Conservation (phyloP, 2,113 vertebrate genomes). For the Sminthopsis crassicaudata region DNA sequence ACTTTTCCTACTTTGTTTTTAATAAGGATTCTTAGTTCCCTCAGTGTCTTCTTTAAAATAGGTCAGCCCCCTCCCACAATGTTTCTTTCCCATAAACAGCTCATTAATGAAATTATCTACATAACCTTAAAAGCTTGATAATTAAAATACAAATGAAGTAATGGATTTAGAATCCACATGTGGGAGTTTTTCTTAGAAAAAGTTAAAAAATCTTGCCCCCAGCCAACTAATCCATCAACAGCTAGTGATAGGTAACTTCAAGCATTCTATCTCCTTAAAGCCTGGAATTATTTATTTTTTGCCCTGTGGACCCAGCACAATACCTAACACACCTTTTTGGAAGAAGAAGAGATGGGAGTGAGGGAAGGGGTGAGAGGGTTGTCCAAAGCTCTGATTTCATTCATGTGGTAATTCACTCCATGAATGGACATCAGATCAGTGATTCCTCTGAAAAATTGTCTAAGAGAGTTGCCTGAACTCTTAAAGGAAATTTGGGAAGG, state of each 20-base stretch:
- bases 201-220: neutral
- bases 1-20: neutral
- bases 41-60: neutral
- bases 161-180: constrained; percentile 32
- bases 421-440: neutral
- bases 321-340: neutral
- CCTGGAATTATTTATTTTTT: neutral
- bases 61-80: neutral
- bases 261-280: neutral
- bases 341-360: neutral
- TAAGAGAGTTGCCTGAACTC: neutral
- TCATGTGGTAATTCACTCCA: neutral
- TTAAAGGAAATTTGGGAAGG: too few relatives aligned
- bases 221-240: neutral
- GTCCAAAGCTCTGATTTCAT: neutral
- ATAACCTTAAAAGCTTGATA: neutral
- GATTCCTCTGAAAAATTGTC: neutral
- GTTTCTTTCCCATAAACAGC: neutral
- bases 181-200: neutral
- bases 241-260: neutral
- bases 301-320: neutral
- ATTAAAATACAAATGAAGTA: constrained; percentile 37
- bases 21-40: neutral
- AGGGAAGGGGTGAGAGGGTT: neutral
- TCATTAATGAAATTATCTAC: constrained; percentile 6